These are phyloP conservation scores for Nannospalax galili DNA, from an alignment of 2,113 vertebrate genomes.

Conservation along the genomic window DNA sequence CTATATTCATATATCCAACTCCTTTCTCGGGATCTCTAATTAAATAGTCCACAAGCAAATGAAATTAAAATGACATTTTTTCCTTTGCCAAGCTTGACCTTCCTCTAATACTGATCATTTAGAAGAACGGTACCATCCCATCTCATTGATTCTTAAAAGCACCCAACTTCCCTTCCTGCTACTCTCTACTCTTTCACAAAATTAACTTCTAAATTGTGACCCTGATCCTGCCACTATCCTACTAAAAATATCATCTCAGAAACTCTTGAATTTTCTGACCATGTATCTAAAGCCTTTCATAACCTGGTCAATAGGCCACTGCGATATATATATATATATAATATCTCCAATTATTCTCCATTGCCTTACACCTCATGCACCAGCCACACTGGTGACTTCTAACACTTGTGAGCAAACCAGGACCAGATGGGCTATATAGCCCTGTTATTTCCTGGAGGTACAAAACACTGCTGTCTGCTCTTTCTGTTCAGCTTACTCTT, in stretches of 20 bases:
- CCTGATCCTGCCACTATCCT: not conserved
- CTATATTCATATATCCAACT: not conserved
- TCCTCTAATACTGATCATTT: not conserved
- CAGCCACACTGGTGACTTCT: not conserved
- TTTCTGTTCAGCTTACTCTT: conserved; percentile 16
- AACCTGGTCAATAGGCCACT: not conserved
- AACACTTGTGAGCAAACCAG: conserved; percentile 29
- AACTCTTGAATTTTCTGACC: conserved; percentile 25
- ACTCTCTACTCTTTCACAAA: not conserved
- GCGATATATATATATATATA: not conserved
- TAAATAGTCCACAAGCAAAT: not conserved
- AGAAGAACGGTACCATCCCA: not conserved
- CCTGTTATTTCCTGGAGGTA: not conserved
- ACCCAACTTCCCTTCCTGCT: not conserved
- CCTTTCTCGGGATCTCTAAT: not conserved
- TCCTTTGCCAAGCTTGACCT: not conserved
- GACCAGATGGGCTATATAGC: not conserved
- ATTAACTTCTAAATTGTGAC: conserved; percentile 7
- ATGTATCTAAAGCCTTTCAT: not conserved
- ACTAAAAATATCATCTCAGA: conserved; percentile 35
- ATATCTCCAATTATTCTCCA: conserved; percentile 10
- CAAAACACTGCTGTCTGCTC: not conserved
- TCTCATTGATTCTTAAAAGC: conserved; percentile 7
- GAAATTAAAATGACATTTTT: not conserved
- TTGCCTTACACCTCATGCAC: not conserved